Conservation (phyloP, 64 coral and sea anemone species). For the Platygyra sinensis region DNA sequence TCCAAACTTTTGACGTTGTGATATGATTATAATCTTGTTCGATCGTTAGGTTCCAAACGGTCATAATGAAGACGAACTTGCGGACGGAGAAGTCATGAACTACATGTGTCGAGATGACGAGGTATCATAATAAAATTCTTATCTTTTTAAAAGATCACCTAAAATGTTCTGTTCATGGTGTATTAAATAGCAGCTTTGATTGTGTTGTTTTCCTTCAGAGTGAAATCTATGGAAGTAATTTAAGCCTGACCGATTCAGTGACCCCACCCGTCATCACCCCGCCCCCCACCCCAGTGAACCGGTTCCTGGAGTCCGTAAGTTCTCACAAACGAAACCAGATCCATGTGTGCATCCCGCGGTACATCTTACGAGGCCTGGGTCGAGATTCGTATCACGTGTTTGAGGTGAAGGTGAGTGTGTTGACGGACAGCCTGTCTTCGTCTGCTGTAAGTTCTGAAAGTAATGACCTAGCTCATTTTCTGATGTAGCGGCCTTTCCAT, state of each 20-base stretch:
- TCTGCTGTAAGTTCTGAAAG: neutral
- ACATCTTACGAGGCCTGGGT: conserved; percentile 91
- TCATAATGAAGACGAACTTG: conserved; percentile 71
- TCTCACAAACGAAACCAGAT: conserved; percentile 87
- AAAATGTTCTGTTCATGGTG: neutral
- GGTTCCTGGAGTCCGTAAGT: conserved; percentile 84
- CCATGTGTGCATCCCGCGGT: conserved; percentile 88
- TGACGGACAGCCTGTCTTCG: neutral
- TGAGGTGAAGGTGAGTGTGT: conserved; percentile 86
- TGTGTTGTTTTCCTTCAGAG: conserved; percentile 27
- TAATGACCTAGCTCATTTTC: neutral
- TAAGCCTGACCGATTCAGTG: conserved; percentile 80
- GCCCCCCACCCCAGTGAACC: conserved; percentile 89
- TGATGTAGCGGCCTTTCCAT: no score
- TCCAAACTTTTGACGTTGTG: neutral
- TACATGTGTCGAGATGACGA: conserved; percentile 87
- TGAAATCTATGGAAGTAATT: conserved; percentile 80
- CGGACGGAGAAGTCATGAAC: conserved; percentile 86
- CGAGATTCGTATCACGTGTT: conserved; percentile 98
- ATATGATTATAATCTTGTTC: neutral
- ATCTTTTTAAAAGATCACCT: neutral
- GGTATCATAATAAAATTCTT: neutral
- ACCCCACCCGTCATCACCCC: conserved; percentile 89
- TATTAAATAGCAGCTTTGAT: neutral
- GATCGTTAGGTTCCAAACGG: conserved; percentile 38